Evolutionary conservation across 2,888 invertebrate species (phyloP).

Genomic region (Eupithecia inturbata): DNA sequence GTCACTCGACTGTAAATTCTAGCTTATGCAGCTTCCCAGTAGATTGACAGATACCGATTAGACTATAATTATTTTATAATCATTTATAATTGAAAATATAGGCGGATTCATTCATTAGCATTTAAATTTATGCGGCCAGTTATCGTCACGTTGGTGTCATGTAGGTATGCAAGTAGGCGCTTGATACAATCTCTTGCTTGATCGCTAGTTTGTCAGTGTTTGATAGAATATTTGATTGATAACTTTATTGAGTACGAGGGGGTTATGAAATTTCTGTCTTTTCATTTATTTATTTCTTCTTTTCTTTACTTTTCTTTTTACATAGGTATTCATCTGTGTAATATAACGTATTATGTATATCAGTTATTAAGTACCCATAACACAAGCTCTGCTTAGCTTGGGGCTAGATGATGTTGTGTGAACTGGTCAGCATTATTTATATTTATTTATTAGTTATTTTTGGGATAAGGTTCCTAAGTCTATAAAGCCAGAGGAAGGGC

Average conservation of each 20-base stretch:
- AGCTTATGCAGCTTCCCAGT: too few relatives aligned
- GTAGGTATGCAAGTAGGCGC: slow-evolving; percentile 42
- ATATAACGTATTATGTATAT: too few relatives aligned
- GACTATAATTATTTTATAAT: slow-evolving; percentile 36
- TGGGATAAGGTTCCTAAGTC: too few relatives aligned
- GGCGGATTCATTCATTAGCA: slow-evolving; percentile 43
- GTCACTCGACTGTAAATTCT: too few relatives aligned
- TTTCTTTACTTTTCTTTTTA: too few relatives aligned
- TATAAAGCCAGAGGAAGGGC: too few relatives aligned
- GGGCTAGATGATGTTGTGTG: too few relatives aligned
- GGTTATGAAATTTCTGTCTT: background rate
- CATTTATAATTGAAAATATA: slow-evolving; percentile 29
- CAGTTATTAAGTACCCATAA: too few relatives aligned
- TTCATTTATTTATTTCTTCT: background rate
- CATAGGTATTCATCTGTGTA: too few relatives aligned
- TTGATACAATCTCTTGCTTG: slow-evolving; percentile 2
- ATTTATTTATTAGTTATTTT: too few relatives aligned
- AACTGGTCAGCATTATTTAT: too few relatives aligned
- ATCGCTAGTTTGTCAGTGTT: slow-evolving; percentile 32
- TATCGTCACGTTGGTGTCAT: slow-evolving; percentile 65
- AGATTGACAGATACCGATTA: slow-evolving; percentile 30
- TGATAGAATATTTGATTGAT: slow-evolving; percentile 11
- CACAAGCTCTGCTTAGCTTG: too few relatives aligned
- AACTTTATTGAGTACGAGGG: background rate
- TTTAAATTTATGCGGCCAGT: slow-evolving; percentile 61